phyloP scores from a whole-genome alignment of 1,140 invertebrate genomes.

The Neoseiulus cucumeris region DNA sequence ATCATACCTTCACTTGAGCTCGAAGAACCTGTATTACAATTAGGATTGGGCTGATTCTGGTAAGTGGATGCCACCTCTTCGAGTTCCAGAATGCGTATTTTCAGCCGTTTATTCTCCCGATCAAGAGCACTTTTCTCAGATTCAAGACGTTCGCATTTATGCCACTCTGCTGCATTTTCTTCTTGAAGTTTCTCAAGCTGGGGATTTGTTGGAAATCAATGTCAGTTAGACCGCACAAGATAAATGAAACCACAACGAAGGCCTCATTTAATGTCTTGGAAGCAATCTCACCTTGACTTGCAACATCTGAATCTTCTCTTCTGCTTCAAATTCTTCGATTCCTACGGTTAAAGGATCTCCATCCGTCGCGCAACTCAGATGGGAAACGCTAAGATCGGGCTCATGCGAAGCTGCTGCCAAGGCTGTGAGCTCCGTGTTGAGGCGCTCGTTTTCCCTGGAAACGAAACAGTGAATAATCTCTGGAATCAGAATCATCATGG shows the following conservation, averaged over 20 bases:
- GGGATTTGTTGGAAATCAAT: constrained; percentile 2
- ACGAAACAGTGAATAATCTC: not conserved
- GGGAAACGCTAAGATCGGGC: no score
- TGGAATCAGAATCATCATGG: no score
- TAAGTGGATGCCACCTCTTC: constrained; percentile 36
- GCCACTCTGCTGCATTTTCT: constrained; percentile 82
- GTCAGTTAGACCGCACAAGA: not conserved
- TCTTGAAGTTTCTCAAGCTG: constrained; percentile 59
- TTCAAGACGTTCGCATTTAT: constrained; percentile 64
- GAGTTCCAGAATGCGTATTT: constrained; percentile 55
- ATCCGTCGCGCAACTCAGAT: not conserved
- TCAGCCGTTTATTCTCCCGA: constrained; percentile 68
- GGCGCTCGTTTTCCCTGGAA: not conserved
- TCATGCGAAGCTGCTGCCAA: not conserved
- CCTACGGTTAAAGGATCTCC: not conserved
- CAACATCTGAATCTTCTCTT: constrained; percentile 7
- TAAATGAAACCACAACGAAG: not conserved
- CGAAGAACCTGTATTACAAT: not conserved
- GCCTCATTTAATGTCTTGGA: not conserved
- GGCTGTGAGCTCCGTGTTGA: not conserved
- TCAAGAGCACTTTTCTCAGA: constrained; percentile 67
- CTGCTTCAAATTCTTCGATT: not conserved
- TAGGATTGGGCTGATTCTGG: constrained; percentile 20
- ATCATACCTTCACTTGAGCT: constrained; percentile 1
- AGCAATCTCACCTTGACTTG: not conserved